Conservation (phyloP, 92 coral and sea anemone species). For the Chrysogorgia sp. region DNA sequence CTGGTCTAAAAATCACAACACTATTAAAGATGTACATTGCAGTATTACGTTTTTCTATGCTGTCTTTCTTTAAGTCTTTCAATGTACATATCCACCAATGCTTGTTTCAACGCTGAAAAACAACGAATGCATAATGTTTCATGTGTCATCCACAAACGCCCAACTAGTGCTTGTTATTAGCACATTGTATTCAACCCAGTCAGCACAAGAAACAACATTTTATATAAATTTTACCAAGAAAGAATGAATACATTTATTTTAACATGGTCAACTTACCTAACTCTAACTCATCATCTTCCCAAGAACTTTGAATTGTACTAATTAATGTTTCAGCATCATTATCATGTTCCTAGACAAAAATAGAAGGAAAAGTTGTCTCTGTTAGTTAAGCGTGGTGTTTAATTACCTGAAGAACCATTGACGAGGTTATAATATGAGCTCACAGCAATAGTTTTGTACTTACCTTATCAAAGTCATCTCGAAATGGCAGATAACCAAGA, state of each 20-base stretch:
- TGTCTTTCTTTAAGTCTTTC: constrained; percentile 93
- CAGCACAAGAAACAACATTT: background rate
- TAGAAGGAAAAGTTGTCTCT: constrained; percentile 7
- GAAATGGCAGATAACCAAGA: constrained; percentile 92
- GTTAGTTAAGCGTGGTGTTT: too few relatives aligned
- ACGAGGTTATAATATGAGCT: too few relatives aligned
- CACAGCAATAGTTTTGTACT: too few relatives aligned
- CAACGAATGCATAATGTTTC: background rate
- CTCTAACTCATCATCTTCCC: constrained; percentile 95
- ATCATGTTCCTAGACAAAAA: constrained; percentile 77
- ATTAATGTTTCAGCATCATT: constrained; percentile 96
- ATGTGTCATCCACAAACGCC: too few relatives aligned
- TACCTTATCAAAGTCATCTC: constrained; percentile 99
- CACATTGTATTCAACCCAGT: background rate
- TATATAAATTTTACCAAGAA: background rate
- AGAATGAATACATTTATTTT: background rate
- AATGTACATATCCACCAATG: constrained; percentile 86
- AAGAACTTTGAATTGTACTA: constrained; percentile 83
- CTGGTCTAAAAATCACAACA: background rate
- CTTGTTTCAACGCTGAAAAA: constrained; percentile 78
- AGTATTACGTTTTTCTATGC: constrained; percentile 81
- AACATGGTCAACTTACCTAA: constrained; percentile 55
- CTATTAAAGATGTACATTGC: background rate
- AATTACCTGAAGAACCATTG: too few relatives aligned
- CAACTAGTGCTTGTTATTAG: background rate